These are phyloP conservation scores for Anthophora plumipes DNA, from an alignment of 2,888 invertebrate genomes.

Conservation along the genomic window DNA sequence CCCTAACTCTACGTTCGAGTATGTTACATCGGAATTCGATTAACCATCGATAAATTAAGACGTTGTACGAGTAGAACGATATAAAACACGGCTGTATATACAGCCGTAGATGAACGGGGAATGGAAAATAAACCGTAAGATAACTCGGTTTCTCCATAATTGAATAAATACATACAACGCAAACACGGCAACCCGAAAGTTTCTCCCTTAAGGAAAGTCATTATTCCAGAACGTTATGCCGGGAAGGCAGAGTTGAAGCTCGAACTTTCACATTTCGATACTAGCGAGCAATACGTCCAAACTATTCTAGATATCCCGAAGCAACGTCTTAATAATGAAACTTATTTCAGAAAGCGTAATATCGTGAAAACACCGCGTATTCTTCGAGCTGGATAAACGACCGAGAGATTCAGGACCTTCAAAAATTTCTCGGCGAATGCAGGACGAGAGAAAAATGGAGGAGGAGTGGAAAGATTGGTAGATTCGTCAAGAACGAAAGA, in stretches of 20 bases:
- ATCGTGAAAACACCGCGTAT: constrained; percentile 39
- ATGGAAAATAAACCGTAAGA: constrained; percentile 9
- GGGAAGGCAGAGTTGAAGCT: not conserved
- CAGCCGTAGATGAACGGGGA: not conserved
- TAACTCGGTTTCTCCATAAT: constrained; percentile 34
- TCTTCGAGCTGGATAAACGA: constrained; percentile 29
- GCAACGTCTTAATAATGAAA: constrained; percentile 56
- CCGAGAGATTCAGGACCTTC: not conserved
- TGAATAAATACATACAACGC: constrained; percentile 45
- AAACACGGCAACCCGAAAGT: constrained; percentile 38
- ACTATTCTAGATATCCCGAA: constrained; percentile 38
- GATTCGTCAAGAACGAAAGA: too few relatives aligned
- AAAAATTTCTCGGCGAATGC: constrained; percentile 45
- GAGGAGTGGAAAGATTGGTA: too few relatives aligned
- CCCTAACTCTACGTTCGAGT: not conserved
- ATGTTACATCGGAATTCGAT: constrained; percentile 21
- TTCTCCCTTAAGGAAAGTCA: constrained; percentile 29
- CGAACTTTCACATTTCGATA: constrained; percentile 45
- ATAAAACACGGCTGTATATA: not conserved
- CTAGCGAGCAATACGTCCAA: constrained; percentile 23
- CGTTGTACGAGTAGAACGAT: not conserved
- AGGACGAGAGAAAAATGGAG: not conserved
- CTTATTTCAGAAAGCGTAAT: constrained; percentile 48
- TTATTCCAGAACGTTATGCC: constrained; percentile 24
- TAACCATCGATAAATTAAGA: constrained; percentile 3